These are phyloP conservation scores for Abramis brama DNA, from an alignment of 2,113 vertebrate genomes.

Conservation along the genomic window DNA sequence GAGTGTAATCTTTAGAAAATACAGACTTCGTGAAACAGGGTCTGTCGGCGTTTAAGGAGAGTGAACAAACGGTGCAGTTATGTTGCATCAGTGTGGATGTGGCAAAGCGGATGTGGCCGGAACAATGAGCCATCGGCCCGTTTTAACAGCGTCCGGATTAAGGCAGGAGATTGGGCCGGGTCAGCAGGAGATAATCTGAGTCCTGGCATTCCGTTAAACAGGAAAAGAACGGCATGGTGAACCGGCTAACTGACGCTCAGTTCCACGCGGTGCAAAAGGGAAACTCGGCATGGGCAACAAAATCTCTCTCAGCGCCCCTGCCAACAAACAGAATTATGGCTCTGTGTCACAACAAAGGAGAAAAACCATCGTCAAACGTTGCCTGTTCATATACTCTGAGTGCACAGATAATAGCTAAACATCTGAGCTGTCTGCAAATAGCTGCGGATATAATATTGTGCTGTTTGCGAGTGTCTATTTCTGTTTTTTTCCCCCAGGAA, in stretches of 20 bases:
- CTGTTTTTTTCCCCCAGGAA: background rate
- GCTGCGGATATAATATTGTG: background rate
- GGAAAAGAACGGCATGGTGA: slow-evolving; percentile 69
- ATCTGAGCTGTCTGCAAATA: slow-evolving; percentile 3
- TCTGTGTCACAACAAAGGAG: slow-evolving; percentile 57
- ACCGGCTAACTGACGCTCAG: slow-evolving; percentile 68
- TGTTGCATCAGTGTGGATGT: slow-evolving; percentile 15
- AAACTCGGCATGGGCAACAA: slow-evolving; percentile 41
- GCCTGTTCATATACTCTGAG: slow-evolving; percentile 6
- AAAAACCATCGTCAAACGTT: slow-evolving; percentile 8
- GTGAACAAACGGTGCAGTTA: background rate
- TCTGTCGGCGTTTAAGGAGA: background rate
- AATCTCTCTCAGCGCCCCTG: slow-evolving; percentile 66
- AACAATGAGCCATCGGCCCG: slow-evolving; percentile 41
- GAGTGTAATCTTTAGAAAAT: slow-evolving; percentile 9
- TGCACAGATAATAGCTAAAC: slow-evolving; percentile 1
- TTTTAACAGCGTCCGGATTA: slow-evolving; percentile 54
- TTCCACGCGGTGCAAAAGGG: slow-evolving; percentile 66
- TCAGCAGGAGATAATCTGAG: slow-evolving; percentile 50
- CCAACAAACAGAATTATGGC: slow-evolving; percentile 71
- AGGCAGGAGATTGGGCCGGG: slow-evolving; percentile 22
- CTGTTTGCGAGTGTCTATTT: background rate
- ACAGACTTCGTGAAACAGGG: background rate
- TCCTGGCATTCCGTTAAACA: slow-evolving; percentile 66
- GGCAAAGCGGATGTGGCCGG: slow-evolving; percentile 14